phyloP scores from a whole-genome alignment of 2,113 vertebrate species.

The Cyrtonyx montezumae region DNA sequence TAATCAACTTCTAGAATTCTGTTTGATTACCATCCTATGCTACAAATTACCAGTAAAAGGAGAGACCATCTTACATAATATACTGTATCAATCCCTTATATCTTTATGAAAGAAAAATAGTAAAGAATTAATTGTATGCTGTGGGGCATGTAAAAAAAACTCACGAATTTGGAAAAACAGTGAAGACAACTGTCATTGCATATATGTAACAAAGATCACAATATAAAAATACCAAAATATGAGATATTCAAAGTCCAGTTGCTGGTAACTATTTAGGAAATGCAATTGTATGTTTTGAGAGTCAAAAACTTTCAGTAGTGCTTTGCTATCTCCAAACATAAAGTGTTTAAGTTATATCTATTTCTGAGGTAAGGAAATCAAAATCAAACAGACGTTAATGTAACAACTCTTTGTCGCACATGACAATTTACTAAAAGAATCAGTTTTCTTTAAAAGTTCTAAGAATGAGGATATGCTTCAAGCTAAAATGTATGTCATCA shows the following conservation, averaged over 20 bases:
- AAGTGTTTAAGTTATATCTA: not conserved
- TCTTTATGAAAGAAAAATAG: not conserved
- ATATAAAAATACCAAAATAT: not conserved
- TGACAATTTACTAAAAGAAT: not conserved
- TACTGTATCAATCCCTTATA: not conserved
- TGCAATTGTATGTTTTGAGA: not conserved
- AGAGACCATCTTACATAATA: not conserved
- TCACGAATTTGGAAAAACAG: not conserved
- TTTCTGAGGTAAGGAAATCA: not conserved
- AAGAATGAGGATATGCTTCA: not conserved
- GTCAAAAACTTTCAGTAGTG: not conserved
- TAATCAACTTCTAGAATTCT: not conserved
- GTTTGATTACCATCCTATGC: not conserved
- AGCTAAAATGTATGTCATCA: not conserved
- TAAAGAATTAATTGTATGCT: not conserved
- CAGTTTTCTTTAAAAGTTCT: not conserved
- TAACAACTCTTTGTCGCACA: not conserved
- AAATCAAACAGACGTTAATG: not conserved
- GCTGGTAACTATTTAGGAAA: not conserved
- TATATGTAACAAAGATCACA: not conserved
- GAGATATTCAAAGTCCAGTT: accelerated
- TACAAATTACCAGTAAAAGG: not conserved
- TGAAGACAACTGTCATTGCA: not conserved
- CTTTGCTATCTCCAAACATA: not conserved
- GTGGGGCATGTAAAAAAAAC: not conserved